These are phyloP conservation scores for Montipora cactus DNA, from an alignment of 64 coral and sea anemone species.

Conservation along the genomic window DNA sequence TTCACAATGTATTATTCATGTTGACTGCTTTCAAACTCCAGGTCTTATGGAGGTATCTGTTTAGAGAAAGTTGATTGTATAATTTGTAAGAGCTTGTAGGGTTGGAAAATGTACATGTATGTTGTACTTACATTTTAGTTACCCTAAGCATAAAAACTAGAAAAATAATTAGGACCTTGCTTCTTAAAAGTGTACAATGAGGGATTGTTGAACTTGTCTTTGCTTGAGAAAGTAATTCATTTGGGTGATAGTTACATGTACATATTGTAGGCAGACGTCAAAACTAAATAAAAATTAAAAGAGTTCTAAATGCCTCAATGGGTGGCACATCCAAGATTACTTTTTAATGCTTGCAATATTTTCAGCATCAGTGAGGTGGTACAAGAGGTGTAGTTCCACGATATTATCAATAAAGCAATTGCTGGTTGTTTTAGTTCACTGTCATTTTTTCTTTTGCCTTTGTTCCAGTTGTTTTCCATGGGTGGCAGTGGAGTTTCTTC, in stretches of 20 bases:
- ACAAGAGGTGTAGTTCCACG: background rate
- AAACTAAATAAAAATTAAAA: background rate
- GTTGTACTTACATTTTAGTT: background rate
- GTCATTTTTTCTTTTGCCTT: background rate
- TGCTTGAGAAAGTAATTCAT: background rate
- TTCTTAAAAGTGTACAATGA: background rate
- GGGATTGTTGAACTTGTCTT: background rate
- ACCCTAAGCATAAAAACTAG: background rate
- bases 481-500: background rate
- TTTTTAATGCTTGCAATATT: background rate
- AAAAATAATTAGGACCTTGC: background rate
- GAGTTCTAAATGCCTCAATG: background rate
- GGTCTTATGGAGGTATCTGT: background rate
- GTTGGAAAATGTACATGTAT: background rate
- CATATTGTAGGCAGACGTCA: background rate
- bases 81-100: background rate
- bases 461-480: constrained; percentile 1
- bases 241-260: background rate
- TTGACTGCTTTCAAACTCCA: background rate
- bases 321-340: background rate
- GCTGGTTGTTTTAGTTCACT: background rate
- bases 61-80: background rate
- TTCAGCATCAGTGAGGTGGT: background rate
- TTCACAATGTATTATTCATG: background rate
- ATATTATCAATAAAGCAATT: background rate